A percentile compares a stretch with the other conserved stretches of the same genome.
phyloP scores from a whole-genome alignment of 2,113 vertebrate genomes.

The Chascanopsetta lugubris region DNA sequence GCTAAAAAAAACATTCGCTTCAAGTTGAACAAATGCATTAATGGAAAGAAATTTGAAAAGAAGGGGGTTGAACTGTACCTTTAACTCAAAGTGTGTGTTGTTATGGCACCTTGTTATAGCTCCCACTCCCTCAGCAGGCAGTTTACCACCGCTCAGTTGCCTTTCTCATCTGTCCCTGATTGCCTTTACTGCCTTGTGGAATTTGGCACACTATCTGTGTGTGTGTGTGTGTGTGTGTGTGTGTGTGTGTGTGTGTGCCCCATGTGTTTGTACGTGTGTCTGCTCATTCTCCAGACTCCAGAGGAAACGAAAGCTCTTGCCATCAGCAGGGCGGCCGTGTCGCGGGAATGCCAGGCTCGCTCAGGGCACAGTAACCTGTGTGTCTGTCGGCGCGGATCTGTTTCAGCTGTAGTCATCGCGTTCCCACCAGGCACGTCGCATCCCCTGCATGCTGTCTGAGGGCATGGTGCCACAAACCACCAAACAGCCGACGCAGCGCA shows the following conservation, averaged over 20 bases:
- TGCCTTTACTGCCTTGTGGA: constrained; percentile 63
- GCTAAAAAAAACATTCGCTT: no score
- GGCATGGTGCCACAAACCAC: constrained; percentile 54
- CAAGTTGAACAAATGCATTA: no score
- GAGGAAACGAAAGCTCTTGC: constrained; percentile 48
- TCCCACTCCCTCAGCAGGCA: constrained; percentile 5
- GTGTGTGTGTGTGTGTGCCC: constrained; percentile 48
- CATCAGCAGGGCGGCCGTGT: constrained; percentile 49
- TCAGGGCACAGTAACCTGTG: constrained; percentile 66
- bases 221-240: constrained; percentile 48
- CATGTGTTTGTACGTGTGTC: neutral
- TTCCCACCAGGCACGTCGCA: constrained; percentile 54
- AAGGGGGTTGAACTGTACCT: no score
- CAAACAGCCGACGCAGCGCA: constrained; percentile 41
- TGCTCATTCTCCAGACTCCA: neutral
- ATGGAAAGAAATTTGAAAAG: no score
- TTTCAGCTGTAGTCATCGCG: constrained; percentile 56
- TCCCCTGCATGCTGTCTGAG: constrained; percentile 44
- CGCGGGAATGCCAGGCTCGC: constrained; percentile 64
- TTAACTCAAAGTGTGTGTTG: constrained; percentile 6
- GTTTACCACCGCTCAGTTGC: constrained; percentile 45
- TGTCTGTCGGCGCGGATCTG: constrained; percentile 71
- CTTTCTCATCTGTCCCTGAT: constrained; percentile 68
- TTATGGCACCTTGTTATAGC: constrained; percentile 39
- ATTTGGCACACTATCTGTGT: constrained; percentile 60